phyloP scores from a whole-genome alignment of 2,797 vertebrate species.

The Choloepus didactylus region DNA sequence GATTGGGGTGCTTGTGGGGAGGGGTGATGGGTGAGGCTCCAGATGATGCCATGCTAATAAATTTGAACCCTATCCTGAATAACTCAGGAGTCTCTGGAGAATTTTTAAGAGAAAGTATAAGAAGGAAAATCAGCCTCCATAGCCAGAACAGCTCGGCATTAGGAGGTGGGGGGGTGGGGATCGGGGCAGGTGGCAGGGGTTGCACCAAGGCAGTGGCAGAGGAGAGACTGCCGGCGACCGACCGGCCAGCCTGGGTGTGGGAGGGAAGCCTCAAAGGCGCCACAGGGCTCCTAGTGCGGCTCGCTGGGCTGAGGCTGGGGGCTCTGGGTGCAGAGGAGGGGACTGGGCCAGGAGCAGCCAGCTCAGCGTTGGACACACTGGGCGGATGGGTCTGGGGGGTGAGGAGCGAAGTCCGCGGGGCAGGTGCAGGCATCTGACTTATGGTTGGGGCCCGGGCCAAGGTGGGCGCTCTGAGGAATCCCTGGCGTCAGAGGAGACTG shows the following conservation, averaged over 20 bases:
- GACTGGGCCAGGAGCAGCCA: background rate
- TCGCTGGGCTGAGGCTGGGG: background rate
- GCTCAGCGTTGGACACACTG: background rate
- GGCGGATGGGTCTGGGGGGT: background rate
- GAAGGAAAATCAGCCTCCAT: background rate
- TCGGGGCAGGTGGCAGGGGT: background rate
- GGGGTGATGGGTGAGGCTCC: background rate
- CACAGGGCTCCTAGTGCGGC: background rate
- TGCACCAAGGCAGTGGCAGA: background rate
- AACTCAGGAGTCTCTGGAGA: background rate
- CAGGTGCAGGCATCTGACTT: background rate
- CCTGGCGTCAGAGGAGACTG: background rate
- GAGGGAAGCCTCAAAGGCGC: background rate
- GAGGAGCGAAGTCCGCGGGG: background rate
- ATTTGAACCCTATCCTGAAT: background rate
- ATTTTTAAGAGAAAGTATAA: background rate
- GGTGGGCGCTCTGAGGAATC: too few species aligned
- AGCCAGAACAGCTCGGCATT: background rate
- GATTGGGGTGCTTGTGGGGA: background rate
- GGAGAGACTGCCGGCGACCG: background rate
- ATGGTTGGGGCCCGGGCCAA: background rate
- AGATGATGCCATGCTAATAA: fast-evolving
- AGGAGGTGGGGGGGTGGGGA: background rate
- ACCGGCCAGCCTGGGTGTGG: too few species aligned
- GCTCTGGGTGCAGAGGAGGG: background rate